Evolutionary conservation across 2,888 invertebrate species (phyloP), one percentile per base, ranked within the genome.

Genomic region (Nomada goodeniana): DNA sequence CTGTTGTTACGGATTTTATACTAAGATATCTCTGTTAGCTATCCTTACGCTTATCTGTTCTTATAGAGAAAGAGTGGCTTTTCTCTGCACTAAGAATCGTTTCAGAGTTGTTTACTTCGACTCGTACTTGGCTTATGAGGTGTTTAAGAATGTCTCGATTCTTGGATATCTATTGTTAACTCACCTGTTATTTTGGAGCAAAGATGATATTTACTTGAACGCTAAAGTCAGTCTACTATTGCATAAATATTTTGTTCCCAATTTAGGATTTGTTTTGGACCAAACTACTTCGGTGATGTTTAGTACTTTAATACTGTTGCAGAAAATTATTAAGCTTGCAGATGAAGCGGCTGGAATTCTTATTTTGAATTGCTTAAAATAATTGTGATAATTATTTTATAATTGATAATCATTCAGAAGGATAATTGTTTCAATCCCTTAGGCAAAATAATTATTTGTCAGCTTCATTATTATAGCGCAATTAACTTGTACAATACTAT

Each of bases 131-230:
- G 68, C 68, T 44, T 57, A 55, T 23, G 47, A 53, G 23, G 53
- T 57, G 42, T 69, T 69, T 69, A 69, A 69, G 42, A 69, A 57
- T 57, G 55, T 44, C 23, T 7, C 29, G 55, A 44, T 57, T 57
- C 68, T 53, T 42, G 63, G 36, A 36, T 71, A 71, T 15, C 61
- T 61, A 61, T 50, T 60, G 44, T 70, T 70, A 71, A 55, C 23
- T 44, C 44, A 44, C 55, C 57, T 18, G 68, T 57, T 57, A 69
- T 44, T 57, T 23, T 44, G 55, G n/a, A 44, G 9, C 55, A 2
- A 23, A 9, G 23, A 36, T 57, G 42, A 18, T 44, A 26, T 57
- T 42, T 23, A 57, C 26, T 57, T 42, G 44, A 42, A 13, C 13
- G 26, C 2, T 42, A 4, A 36, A 61, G 23, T 20, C 11, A 5